Conservation (phyloP, 2,888 invertebrate species). For the Mamestra brassicae region DNA sequence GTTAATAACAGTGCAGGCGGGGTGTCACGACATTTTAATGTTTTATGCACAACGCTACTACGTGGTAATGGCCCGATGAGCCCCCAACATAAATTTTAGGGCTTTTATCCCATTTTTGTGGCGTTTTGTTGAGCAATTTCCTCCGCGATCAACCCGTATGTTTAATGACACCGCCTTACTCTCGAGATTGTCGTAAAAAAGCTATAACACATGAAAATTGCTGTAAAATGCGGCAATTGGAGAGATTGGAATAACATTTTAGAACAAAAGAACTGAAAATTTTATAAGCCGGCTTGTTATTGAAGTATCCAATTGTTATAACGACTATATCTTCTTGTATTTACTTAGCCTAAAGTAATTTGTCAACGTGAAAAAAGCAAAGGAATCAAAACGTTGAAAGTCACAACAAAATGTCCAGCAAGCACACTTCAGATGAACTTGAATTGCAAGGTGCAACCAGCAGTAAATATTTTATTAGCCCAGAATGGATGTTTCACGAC, state of each 20-base stretch:
- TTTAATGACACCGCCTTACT: constrained; percentile 65
- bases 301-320: not conserved
- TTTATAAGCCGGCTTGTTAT: not conserved
- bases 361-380: too few species aligned
- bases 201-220: constrained; percentile 40
- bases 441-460: constrained; percentile 47
- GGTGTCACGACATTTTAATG: constrained; percentile 85
- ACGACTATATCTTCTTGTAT: not conserved
- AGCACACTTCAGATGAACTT: constrained; percentile 38
- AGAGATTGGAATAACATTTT: constrained; percentile 36
- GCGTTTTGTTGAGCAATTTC: constrained; percentile 80
- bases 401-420: not conserved
- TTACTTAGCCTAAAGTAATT: not conserved
- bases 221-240: constrained; percentile 33
- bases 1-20: constrained; percentile 85
- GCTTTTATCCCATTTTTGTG: constrained; percentile 85
- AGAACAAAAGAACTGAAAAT: not conserved
- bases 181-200: constrained; percentile 63
- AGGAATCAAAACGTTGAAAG: not conserved
- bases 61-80: constrained; percentile 88
- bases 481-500: constrained; percentile 46
- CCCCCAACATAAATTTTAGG: constrained; percentile 84
- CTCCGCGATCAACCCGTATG: constrained; percentile 67
- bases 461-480: constrained; percentile 61
- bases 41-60: constrained; percentile 86